Percentiles rank a stretch among this genome's conserved stretches.
phyloP scores from a whole-genome alignment of 2,888 invertebrate species.

The Glaucopsyche alexis region DNA sequence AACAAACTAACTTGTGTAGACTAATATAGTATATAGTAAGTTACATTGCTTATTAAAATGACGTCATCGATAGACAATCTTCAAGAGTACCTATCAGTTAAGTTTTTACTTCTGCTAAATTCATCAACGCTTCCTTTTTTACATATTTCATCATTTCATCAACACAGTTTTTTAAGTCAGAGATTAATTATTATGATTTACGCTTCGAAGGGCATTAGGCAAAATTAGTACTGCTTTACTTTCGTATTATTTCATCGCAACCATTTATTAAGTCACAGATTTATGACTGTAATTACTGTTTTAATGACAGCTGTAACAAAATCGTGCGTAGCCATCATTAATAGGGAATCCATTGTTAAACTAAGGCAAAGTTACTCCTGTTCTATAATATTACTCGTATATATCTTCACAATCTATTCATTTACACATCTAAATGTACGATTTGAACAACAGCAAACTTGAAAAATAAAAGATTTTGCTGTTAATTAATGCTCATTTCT shows the following conservation, averaged over 20 bases:
- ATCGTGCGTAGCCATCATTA: neutral
- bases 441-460: neutral
- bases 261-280: neutral
- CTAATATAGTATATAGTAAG: neutral
- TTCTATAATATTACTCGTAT: neutral
- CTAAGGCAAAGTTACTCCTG: neutral
- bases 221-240: neutral
- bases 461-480: neutral
- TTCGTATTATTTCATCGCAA: constrained; percentile 5
- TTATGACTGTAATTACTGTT: neutral
- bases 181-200: neutral
- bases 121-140: neutral
- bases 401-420: neutral
- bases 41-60: neutral
- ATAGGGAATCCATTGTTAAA: neutral
- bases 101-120: neutral
- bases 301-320: constrained; percentile 8
- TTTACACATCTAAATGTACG: neutral
- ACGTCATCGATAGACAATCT: neutral
- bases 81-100: neutral
- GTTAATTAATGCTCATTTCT: neutral
- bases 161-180: neutral
- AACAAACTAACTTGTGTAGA: neutral
- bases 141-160: neutral
- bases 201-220: neutral